A percentile compares a stretch with the other conserved stretches of the same genome.
Conservation (phyloP, 2,888 invertebrate genomes). For the Platycheirus albimanus region DNA sequence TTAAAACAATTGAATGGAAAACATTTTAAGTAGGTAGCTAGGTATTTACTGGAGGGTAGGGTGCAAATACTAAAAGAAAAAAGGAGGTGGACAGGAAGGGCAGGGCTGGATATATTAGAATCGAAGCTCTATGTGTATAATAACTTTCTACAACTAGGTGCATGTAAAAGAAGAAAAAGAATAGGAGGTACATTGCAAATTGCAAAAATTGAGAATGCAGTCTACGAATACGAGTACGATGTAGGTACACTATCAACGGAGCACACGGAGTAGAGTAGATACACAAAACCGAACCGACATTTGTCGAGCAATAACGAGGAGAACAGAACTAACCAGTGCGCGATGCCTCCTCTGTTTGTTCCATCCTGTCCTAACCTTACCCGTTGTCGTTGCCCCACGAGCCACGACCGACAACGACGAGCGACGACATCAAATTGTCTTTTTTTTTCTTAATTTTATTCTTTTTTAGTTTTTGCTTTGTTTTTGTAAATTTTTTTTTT, state of each 20-base stretch:
- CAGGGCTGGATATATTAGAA: too few relatives aligned
- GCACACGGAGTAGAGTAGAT: too few relatives aligned
- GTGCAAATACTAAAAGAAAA: background rate
- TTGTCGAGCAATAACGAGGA: constrained; percentile 10
- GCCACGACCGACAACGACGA: constrained; percentile 6
- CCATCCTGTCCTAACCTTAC: background rate
- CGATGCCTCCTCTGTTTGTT: background rate
- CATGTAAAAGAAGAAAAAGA: constrained; percentile 4
- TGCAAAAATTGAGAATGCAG: constrained; percentile 47
- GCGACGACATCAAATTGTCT: constrained; percentile 30
- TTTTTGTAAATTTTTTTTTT: constrained; percentile 2
- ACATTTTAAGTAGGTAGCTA: background rate
- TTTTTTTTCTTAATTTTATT: constrained; percentile 48
- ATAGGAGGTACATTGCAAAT: constrained; percentile 36
- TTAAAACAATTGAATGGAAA: background rate
- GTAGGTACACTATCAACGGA: background rate
- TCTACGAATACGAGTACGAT: too few relatives aligned
- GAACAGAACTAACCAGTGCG: background rate
- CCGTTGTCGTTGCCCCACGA: too few relatives aligned
- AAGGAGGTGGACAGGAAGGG: background rate
- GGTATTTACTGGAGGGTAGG: background rate
- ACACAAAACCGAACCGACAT: constrained; percentile 36
- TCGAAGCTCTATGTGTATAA: constrained; percentile 22
- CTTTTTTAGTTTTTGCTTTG: constrained; percentile 12
- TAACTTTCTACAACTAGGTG: constrained; percentile 24